Evolutionary conservation across 1,140 invertebrate species (phyloP), one percentile per base, ranked within the genome.

Genomic region (Drosophila nigrodunni): DNA sequence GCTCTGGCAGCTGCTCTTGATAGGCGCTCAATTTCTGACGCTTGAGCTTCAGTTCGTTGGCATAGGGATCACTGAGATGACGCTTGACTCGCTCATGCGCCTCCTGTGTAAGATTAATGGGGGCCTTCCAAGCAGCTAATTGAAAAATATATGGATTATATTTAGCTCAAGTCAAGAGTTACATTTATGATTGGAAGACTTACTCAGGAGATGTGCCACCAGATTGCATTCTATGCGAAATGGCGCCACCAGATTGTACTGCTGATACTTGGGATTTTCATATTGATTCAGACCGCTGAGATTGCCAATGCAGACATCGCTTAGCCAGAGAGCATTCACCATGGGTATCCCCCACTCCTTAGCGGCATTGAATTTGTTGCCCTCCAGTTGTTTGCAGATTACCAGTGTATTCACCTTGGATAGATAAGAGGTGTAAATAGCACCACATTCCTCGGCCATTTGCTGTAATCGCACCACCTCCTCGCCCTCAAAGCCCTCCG

Each of bases 301-400:
- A 91, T 98, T 96, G 1, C 98, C 98, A 68, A 99, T 95, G 75
- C 99, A 94, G 43, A 99, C 94, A 92, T 99, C 98, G 61, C 96
- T 97, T 47, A 99, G 93, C 98, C 98, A 99, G 71, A 97, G 95
- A 7, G 96, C 96, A 93, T 98, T 99, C 0, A 99, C 98, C 2
- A 98, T 95, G 11, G 97, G 96, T 13, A 95, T 95, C 80, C 94
- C 94, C 97, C 97, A 99, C 92, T 99, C 97, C 49, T 97, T 95
- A 0, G 98, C 98, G 82, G 97, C 97, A 77, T 95, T 94, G 93
- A 96, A 98, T 93, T 99, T 99, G 52, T 93, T 93, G 35, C 98
- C 98, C 80, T 98, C 97, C 0, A 95, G 94, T 78, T 97, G 97
- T 79, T 94, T 94, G 87, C 95, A 95, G 69, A 96, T 94, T 11